Evolutionary conservation across 2,888 invertebrate genomes (phyloP).

Genomic region (Phaonia tiefii): DNA sequence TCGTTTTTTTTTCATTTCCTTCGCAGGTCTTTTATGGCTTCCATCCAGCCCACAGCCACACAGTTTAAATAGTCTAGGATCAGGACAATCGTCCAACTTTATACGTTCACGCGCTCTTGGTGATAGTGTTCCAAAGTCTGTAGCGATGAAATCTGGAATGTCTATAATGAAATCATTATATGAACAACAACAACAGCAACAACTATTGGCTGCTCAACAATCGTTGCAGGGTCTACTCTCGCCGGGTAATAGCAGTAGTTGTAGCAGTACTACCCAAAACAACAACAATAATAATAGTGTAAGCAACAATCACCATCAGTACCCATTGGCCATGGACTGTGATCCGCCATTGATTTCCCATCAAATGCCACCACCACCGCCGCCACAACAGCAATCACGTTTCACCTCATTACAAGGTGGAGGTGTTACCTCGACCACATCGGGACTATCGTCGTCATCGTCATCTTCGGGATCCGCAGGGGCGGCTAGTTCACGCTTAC

Average conservation of each 20-base stretch:
- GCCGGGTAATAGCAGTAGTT: conserved; percentile 65
- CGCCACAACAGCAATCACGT: conserved; percentile 65
- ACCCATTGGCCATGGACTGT: conserved; percentile 88
- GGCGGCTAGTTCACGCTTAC: conserved; percentile 67
- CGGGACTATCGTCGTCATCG: conserved; percentile 68
- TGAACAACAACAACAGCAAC: conserved; percentile 70
- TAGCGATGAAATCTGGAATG: too few species aligned
- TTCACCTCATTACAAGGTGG: conserved; percentile 50
- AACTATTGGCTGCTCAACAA: conserved; percentile 72
- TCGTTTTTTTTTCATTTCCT: conserved; percentile 5
- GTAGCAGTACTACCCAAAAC: conserved; percentile 54
- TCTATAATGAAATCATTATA: conserved; percentile 69
- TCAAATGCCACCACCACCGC: conserved; percentile 71
- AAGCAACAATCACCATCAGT: conserved; percentile 73
- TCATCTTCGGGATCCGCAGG: conserved; percentile 60
- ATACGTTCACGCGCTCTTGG: conserved; percentile 59
- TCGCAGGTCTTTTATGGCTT: conserved; percentile 75
- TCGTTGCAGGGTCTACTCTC: conserved; percentile 73
- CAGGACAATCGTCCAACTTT: conserved; percentile 50
- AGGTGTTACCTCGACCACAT: conserved; percentile 50
- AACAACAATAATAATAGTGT: conserved; percentile 62
- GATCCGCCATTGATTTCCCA: conserved; percentile 82
- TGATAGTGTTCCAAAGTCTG: conserved; percentile 50
- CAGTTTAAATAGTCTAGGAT: conserved; percentile 74
- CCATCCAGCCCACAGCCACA: conserved; percentile 72